Conservation (phyloP, 2,113 vertebrate genomes). For the Aphelocoma coerulescens region DNA sequence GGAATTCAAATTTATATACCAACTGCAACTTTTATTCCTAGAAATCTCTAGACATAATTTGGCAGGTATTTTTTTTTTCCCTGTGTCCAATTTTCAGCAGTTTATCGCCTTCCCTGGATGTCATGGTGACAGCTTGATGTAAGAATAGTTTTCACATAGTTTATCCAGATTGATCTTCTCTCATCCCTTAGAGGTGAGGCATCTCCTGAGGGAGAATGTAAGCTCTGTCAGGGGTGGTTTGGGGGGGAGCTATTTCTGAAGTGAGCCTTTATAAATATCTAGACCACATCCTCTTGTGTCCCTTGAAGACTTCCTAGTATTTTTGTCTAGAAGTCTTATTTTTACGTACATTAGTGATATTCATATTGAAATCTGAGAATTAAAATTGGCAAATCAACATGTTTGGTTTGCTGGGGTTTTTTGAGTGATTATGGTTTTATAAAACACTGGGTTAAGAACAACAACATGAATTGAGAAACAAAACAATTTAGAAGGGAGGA, state of each 20-base stretch:
- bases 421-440: background rate
- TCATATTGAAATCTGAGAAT: background rate
- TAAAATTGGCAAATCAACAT: background rate
- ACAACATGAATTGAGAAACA: background rate
- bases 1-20: background rate
- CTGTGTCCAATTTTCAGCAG: background rate
- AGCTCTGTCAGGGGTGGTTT: background rate
- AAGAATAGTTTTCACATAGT: background rate
- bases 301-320: background rate
- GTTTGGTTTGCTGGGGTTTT: background rate
- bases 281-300: background rate
- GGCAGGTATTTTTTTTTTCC: background rate
- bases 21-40: background rate
- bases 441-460: background rate
- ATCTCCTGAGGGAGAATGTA: background rate
- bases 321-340: background rate
- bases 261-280: background rate
- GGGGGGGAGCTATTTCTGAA: background rate
- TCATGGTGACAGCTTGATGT: background rate
- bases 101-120: background rate
- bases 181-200: background rate
- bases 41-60: background rate
- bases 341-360: background rate
- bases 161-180: background rate
- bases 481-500: background rate